phyloP scores from a whole-genome alignment of 2,797 vertebrate species.

The Rhynchonycteris naso region DNA sequence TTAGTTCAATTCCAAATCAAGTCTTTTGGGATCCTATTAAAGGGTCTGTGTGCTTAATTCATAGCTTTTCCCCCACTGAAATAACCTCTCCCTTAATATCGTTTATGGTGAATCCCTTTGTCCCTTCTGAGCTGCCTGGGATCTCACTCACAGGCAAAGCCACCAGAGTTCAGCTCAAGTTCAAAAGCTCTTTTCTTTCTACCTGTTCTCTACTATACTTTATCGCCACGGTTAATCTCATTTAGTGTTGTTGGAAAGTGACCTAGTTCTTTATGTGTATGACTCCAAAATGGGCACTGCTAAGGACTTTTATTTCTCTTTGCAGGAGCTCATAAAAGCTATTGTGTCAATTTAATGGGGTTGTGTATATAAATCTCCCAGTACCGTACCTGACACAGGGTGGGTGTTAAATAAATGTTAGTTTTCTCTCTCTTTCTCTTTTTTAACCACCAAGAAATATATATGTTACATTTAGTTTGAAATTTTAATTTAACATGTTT shows the following conservation, averaged over 20 bases:
- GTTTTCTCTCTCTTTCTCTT: not conserved
- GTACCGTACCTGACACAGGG: not conserved
- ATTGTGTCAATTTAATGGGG: not conserved
- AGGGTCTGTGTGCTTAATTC: not conserved
- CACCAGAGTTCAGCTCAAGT: slow-evolving; percentile 29
- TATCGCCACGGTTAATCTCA: slow-evolving; percentile 2
- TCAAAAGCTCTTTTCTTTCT: not conserved
- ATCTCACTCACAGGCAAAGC: not conserved
- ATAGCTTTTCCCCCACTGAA: not conserved
- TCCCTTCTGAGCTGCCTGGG: not conserved
- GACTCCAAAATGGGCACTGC: not conserved
- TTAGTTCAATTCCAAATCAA: slow-evolving; percentile 51
- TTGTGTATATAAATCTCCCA: slow-evolving; percentile 7
- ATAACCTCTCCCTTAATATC: not conserved
- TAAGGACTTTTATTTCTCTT: not conserved
- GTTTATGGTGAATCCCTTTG: not conserved
- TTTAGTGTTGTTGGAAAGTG: slow-evolving; percentile 8
- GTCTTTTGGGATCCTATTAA: not conserved
- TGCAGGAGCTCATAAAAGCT: not conserved
- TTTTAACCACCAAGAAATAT: not conserved
- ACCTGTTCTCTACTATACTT: not conserved
- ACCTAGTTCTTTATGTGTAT: not conserved
- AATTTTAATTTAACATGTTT: not conserved
- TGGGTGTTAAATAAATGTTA: not conserved
- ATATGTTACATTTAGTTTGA: not conserved